These are phyloP conservation scores for Chloropsis cyanopogon DNA, from an alignment of 2,113 vertebrate genomes.

Conservation along the genomic window DNA sequence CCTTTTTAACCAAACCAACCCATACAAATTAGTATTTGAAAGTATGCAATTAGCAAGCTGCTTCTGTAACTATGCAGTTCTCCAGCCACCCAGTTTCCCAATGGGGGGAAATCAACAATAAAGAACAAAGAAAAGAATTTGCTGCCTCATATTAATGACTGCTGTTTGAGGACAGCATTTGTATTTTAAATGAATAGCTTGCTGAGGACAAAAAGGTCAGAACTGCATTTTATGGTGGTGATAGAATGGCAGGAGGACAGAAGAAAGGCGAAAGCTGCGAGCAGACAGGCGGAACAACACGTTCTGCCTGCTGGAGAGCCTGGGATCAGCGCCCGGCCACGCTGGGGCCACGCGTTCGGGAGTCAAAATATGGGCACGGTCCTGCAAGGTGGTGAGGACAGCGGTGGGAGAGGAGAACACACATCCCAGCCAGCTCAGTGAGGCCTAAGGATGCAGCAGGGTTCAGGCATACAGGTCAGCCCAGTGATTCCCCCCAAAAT, in stretches of 20 bases:
- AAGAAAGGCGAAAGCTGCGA: not conserved
- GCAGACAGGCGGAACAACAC: constrained; percentile 25
- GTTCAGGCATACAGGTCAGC: fast-evolving
- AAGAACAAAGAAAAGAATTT: constrained; percentile 73
- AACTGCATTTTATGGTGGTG: constrained; percentile 37
- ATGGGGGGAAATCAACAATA: constrained; percentile 69
- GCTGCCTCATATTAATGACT: constrained; percentile 67
- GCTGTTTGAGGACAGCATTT: constrained; percentile 45
- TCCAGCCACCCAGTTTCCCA: constrained; percentile 56
- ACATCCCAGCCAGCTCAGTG: not conserved
- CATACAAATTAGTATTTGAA: constrained; percentile 68
- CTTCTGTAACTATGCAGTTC: constrained; percentile 62
- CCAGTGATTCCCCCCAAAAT: not conserved
- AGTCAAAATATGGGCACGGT: not conserved
- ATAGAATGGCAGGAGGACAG: constrained; percentile 28
- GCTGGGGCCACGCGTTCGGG: not conserved
- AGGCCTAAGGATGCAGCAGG: not conserved
- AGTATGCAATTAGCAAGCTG: constrained; percentile 72
- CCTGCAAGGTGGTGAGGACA: not conserved
- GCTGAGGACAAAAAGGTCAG: constrained; percentile 72
- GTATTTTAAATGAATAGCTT: constrained; percentile 64
- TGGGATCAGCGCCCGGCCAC: not conserved
- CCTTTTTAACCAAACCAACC: constrained; percentile 56
- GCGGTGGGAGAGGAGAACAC: fast-evolving
- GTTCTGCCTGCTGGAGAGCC: not conserved